These are phyloP conservation scores for Netelia inedita DNA, from an alignment of 2,888 invertebrate species.

Conservation along the genomic window DNA sequence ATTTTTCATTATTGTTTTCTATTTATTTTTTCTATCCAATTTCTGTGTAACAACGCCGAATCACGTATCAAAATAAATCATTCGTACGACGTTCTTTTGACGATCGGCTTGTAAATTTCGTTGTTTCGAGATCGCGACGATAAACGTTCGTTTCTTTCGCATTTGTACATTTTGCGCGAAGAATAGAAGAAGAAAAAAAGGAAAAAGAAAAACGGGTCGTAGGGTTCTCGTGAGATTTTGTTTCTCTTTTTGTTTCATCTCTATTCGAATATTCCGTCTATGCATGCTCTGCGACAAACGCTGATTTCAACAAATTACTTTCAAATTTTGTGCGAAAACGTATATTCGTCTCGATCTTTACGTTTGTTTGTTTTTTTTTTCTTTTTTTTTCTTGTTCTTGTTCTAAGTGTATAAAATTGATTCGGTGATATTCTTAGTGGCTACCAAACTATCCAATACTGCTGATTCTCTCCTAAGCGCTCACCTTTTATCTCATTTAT, in stretches of 20 bases:
- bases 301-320: background rate
- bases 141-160: background rate
- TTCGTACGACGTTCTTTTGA: slow-evolving; percentile 1
- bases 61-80: slow-evolving; percentile 4
- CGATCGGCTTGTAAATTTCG: slow-evolving; percentile 11
- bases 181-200: background rate
- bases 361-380: slow-evolving; percentile 35
- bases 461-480: slow-evolving; percentile 42
- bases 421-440: slow-evolving; percentile 31
- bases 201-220: slow-evolving; percentile 1
- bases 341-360: slow-evolving; percentile 1
- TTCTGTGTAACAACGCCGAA: slow-evolving; percentile 35
- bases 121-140: slow-evolving; percentile 5
- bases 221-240: background rate
- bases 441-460: slow-evolving; percentile 35
- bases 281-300: slow-evolving; percentile 28
- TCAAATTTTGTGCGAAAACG: background rate
- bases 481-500: slow-evolving; percentile 44
- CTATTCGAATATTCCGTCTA: slow-evolving; percentile 7
- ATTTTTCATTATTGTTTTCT: slow-evolving; percentile 26
- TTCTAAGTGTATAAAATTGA: slow-evolving; percentile 2
- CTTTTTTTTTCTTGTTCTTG: slow-evolving; percentile 21
- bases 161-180: background rate
- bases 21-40: background rate
- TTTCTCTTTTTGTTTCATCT: background rate